phyloP scores from a whole-genome alignment of 2,113 vertebrate genomes.

The Physeter macrocephalus region DNA sequence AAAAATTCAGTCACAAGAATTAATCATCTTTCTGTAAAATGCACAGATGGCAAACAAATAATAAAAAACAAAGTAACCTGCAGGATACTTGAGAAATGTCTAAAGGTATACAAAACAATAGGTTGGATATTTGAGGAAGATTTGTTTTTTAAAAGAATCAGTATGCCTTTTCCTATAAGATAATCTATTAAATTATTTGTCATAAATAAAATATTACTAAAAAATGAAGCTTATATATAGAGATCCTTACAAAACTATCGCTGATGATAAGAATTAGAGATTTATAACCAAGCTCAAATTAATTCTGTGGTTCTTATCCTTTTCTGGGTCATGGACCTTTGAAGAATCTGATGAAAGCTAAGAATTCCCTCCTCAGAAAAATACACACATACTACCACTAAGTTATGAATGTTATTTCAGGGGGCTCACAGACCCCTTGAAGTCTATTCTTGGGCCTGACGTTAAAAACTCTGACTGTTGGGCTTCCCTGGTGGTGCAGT shows the following conservation, averaged over 20 bases:
- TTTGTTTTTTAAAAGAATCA: background rate
- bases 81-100: background rate
- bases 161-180: background rate
- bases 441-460: background rate
- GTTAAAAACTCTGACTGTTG: background rate
- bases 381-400: background rate
- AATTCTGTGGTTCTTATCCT: background rate
- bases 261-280: background rate
- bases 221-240: background rate
- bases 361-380: background rate
- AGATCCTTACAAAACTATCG: background rate
- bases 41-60: background rate
- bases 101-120: background rate
- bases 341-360: background rate
- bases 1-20: background rate
- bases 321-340: background rate
- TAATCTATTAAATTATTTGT: background rate
- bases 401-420: background rate
- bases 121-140: background rate
- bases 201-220: background rate
- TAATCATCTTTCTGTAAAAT: background rate
- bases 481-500: too few species aligned
- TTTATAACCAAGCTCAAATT: background rate
- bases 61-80: background rate
- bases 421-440: too few species aligned